A percentile compares a stretch with the other conserved stretches of the same genome.
Evolutionary conservation across 2,797 vertebrate species (phyloP).

Genomic region (Strix occidentalis): DNA sequence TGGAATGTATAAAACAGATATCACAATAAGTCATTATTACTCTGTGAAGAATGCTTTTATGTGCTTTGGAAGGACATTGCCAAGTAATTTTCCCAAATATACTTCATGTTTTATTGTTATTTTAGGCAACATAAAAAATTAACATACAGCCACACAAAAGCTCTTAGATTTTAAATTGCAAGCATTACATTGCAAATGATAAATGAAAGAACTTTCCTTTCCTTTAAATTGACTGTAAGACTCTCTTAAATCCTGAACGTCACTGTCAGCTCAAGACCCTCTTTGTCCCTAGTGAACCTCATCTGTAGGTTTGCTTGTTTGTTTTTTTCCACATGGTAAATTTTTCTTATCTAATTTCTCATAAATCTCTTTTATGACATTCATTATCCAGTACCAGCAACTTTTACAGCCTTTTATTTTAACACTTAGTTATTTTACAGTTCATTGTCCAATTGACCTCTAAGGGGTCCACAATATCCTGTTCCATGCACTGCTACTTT

Average conservation of each 20-base stretch:
- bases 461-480: neutral
- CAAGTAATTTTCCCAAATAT: slow-evolving; percentile 34
- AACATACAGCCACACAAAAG: slow-evolving; percentile 14
- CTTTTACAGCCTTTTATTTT: slow-evolving; percentile 3
- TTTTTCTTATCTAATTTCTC: neutral
- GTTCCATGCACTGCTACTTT: neutral
- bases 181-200: neutral
- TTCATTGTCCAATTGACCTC: slow-evolving; percentile 29
- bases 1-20: neutral
- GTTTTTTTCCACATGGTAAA: neutral
- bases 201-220: neutral
- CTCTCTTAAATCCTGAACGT: neutral
- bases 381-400: neutral
- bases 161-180: slow-evolving; percentile 28
- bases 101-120: slow-evolving; percentile 14
- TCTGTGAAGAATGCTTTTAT: neutral
- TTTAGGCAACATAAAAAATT: slow-evolving; percentile 48
- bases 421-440: neutral
- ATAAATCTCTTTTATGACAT: neutral
- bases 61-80: slow-evolving; percentile 25
- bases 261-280: neutral
- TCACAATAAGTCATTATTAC: neutral
- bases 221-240: neutral
- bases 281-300: neutral
- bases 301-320: neutral